Evolutionary conservation across 2,113 vertebrate genomes (phyloP).

Genomic region (Oriolus oriolus): DNA sequence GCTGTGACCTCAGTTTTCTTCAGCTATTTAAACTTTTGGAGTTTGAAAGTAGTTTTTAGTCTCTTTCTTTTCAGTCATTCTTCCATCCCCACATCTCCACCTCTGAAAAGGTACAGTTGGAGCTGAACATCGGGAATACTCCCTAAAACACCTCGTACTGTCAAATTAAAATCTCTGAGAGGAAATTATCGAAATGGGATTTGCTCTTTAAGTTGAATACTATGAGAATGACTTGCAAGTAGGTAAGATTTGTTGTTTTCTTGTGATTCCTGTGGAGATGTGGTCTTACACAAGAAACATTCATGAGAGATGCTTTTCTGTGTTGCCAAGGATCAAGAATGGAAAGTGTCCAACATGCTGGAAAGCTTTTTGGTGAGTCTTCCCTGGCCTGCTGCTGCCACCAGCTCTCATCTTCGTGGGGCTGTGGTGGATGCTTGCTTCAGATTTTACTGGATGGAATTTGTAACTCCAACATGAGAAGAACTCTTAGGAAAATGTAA

Average conservation of each 20-base stretch:
- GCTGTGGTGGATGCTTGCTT: background rate
- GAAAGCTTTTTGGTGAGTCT: background rate
- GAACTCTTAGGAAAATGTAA: background rate
- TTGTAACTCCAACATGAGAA: background rate
- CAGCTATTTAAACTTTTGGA: background rate
- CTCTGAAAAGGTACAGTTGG: background rate
- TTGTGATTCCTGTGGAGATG: background rate
- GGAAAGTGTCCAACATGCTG: rapidly evolving
- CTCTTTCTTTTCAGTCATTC: background rate
- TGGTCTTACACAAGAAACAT: background rate
- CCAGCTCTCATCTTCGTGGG: background rate
- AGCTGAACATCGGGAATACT: background rate
- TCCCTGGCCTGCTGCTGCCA: background rate
- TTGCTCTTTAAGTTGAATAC: background rate
- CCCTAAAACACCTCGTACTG: background rate
- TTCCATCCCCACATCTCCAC: background rate
- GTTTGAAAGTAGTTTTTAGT: background rate
- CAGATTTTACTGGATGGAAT: background rate
- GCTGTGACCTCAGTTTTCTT: background rate
- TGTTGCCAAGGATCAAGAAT: background rate
- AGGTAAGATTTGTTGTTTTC: background rate
- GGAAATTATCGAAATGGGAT: background rate
- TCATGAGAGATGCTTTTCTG: rapidly evolving
- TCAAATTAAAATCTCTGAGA: background rate
- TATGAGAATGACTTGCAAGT: background rate